Evolutionary conservation across 1,140 invertebrate species (phyloP), one percentile per base, ranked within the genome.

Genomic region (Adelges cooleyi): DNA sequence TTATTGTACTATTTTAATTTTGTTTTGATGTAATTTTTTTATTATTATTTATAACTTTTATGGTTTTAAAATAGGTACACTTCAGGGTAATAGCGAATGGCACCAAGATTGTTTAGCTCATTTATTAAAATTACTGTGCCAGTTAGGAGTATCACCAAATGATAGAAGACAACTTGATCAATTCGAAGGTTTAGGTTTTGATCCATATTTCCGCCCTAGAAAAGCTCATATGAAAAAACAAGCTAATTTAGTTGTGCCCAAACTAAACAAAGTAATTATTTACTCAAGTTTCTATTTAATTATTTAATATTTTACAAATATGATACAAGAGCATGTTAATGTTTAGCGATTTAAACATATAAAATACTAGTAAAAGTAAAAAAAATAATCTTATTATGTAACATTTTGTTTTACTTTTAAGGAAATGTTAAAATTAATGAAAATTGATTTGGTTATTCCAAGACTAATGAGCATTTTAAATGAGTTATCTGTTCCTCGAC

Each of bases 21-120:
- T 33, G 29, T 33, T 67, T 9, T 40, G 13, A 44, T 50, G 29
- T 54, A 33, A 33, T 33, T 33, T 6, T 6, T 33, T 33, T 33
- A 33, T 50, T 46, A 51, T 65, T 54, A 29, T 65, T 36, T 48
- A 27, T 54, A 42, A 59, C 15, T 40, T 67, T 68, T 38, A 54
- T 23, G 29, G 67, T 59, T 53, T 33, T 67, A 15, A 68, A 73
- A 8, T 68, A 82, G 81, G 85, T 50, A 79, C 83, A 9, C 69
- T 87, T 67, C 84, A 86, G 75, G 77, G 83, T 46, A 82, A 87
- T 44, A 88, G 84, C 69, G 88, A 95, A 76, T 95, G 93, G 93
- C 86, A 91, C 62, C 92, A 95, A 75, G 93, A 96, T 72, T 95
- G 92, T 73, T 77, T 95, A 10, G 90, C 91, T 1, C 86, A 87